These are phyloP conservation scores for Himalopsyche phryganea DNA, from an alignment of 1,140 invertebrate genomes.

Conservation along the genomic window DNA sequence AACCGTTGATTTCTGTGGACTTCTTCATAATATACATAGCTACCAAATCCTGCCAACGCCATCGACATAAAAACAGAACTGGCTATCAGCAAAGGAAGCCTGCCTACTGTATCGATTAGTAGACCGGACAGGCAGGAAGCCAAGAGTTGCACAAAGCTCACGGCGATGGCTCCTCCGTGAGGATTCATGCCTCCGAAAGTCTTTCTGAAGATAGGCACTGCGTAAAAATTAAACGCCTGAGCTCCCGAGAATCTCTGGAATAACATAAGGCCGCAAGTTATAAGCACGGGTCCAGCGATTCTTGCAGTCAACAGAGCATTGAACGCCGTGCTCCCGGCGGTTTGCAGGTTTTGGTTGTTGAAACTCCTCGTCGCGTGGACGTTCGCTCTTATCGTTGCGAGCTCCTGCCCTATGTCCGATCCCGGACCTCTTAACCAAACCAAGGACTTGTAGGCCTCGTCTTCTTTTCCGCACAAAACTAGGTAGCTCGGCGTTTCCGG, in stretches of 20 bases:
- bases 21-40: slow-evolving; percentile 74
- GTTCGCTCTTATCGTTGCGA: slow-evolving; percentile 65
- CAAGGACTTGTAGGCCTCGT: slow-evolving; percentile 69
- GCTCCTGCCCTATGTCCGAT: slow-evolving; percentile 70
- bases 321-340: slow-evolving; percentile 42
- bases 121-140: slow-evolving; percentile 76
- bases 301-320: slow-evolving; percentile 48
- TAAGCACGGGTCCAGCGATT: slow-evolving; percentile 64
- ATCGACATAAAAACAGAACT: slow-evolving; percentile 81
- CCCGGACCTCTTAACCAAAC: slow-evolving; percentile 73
- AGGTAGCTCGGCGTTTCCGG: slow-evolving; percentile 71
- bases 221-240: slow-evolving; percentile 82
- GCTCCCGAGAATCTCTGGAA: slow-evolving; percentile 82
- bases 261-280: slow-evolving; percentile 82
- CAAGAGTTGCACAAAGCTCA: slow-evolving; percentile 75
- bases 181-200: slow-evolving; percentile 79
- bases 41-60: slow-evolving; percentile 76
- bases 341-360: slow-evolving; percentile 46
- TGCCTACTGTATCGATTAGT: slow-evolving; percentile 77
- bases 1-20: slow-evolving; percentile 54
- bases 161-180: slow-evolving; percentile 79
- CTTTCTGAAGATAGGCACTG: slow-evolving; percentile 77
- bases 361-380: slow-evolving; percentile 56
- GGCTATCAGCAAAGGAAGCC: slow-evolving; percentile 73
- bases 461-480: slow-evolving; percentile 58